Base-by-base conservation (phyloP, 2,113 vertebrate species). In the Lamprotornis superbus region DNA sequence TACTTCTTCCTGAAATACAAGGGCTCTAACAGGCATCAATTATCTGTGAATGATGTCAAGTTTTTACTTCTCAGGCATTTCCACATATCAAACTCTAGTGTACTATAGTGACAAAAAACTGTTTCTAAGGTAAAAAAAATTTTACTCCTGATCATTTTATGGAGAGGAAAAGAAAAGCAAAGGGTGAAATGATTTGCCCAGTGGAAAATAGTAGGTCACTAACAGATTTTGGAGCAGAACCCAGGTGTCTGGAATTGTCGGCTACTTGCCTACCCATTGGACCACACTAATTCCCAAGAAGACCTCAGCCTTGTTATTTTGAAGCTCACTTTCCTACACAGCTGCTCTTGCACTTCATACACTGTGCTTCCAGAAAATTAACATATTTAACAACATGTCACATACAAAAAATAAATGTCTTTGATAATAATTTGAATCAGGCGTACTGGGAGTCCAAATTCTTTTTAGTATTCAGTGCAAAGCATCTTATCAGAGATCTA, bases 211-310 rank as follows among this genome's bases (percentile, higher is more conserved):
- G 42, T 95, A 95, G 79, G 93, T 87, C 92, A 88, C 10, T 61
- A 49, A 9, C 83, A 94, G 50, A 95, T 88, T 77, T 86, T 0
- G 0, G 64, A 83, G 90, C 64, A 95, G 95, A 96, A 93, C 90
- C 79, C 95, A 96, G 94, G 57, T 96, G 93, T 87, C 83, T 49
- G 49, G 52, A 93, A 83, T 60, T 0, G 3, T 70, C 87, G 85
- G 92, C 94, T 92, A 81, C 92, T 94, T 93, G 94, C 85, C 94
- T 96, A 92, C 64, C 88, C 93, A 83, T 49, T 71, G 23, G 90
- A 96, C 88, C 94, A 95, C 88, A 84, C 49, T 97, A 96, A 95
- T 96, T 87, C 59, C 64, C 68, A 94, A 89, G 92, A 94, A 96
- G 76, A 95, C 68, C 71, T 90, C 92, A 94, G 90, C 93, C 52